Conservation (phyloP, 2,797 vertebrate species). For the Octomys mimax region DNA sequence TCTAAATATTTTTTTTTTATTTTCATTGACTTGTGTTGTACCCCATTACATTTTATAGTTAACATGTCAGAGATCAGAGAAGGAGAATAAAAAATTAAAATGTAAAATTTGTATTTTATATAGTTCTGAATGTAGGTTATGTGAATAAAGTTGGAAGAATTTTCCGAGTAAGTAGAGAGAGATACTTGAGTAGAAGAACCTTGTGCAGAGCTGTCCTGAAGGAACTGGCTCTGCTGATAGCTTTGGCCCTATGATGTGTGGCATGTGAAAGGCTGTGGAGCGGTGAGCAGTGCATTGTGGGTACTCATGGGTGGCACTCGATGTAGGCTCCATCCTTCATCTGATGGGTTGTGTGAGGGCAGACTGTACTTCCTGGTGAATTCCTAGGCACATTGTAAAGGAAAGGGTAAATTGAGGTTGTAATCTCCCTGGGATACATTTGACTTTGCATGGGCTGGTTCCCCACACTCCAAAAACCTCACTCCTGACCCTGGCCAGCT, state of each 20-base stretch:
- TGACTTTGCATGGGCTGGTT: background rate
- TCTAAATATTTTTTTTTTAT: too few relatives aligned
- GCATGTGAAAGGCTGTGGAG: background rate
- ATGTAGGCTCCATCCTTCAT: background rate
- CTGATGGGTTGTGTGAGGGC: background rate
- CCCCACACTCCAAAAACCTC: conserved; percentile 18
- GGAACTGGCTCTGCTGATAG: background rate
- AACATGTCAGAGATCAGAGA: background rate
- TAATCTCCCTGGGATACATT: background rate
- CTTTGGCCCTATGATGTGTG: background rate
- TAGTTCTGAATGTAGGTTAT: conserved; percentile 5
- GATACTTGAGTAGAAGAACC: background rate
- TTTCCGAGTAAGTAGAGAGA: conserved; percentile 22
- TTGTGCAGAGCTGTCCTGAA: background rate
- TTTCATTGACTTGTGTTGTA: background rate
- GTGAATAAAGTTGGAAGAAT: conserved; percentile 30
- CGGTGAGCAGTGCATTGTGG: background rate
- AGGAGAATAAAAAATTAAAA: background rate
- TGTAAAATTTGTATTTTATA: conserved; percentile 15
- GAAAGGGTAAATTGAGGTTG: background rate
- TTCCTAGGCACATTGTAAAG: conserved; percentile 38
- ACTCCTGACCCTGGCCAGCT: conserved; percentile 5
- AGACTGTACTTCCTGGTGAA: background rate
- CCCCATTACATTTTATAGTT: background rate
- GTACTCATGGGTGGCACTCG: background rate